These are phyloP conservation scores for Podilymbus podiceps DNA, from an alignment of 2,113 vertebrate genomes.

Conservation along the genomic window DNA sequence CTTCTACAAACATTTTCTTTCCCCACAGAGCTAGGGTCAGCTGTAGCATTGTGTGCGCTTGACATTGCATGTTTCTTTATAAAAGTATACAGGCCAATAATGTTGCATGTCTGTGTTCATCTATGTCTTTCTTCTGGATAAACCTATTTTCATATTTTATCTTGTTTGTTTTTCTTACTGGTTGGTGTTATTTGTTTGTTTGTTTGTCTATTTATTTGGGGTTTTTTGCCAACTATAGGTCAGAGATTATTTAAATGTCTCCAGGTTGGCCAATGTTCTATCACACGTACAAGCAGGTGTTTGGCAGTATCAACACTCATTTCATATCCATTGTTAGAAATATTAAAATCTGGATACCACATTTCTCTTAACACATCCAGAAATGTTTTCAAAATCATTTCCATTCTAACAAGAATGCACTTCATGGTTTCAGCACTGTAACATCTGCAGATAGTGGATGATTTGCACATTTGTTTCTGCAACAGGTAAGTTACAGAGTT, in stretches of 20 bases:
- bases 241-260: not conserved
- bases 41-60: not conserved
- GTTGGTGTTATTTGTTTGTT: not conserved
- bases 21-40: not conserved
- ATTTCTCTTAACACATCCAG: not conserved
- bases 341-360: not conserved
- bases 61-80: not conserved
- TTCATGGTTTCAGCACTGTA: not conserved
- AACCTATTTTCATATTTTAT: not conserved
- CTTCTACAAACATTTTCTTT: not conserved
- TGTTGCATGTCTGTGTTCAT: not conserved
- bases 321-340: not conserved
- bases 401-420: not conserved
- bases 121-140: not conserved
- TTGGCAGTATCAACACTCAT: not conserved
- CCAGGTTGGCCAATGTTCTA: not conserved
- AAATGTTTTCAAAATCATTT: not conserved
- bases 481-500: not conserved
- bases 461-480: not conserved
- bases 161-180: not conserved
- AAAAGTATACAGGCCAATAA: not conserved
- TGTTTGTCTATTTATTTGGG: not conserved
- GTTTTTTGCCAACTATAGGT: not conserved
- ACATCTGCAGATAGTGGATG: not conserved
- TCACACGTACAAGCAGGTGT: not conserved